phyloP scores from a whole-genome alignment of 2,113 vertebrate species.

The Grammomys surdaster region DNA sequence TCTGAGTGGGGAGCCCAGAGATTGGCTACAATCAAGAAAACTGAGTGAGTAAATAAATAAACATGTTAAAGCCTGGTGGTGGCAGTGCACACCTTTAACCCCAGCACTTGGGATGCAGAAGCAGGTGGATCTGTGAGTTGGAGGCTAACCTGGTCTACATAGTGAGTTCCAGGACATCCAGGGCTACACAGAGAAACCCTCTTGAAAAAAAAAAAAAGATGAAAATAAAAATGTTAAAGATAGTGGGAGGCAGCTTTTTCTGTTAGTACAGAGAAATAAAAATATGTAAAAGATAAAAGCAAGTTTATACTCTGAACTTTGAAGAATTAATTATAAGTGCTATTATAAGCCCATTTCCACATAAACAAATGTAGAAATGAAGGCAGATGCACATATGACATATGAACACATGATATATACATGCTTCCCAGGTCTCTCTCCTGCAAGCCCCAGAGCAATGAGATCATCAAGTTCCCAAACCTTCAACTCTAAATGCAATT shows the following conservation, averaged over 20 bases:
- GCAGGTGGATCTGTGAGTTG: background rate
- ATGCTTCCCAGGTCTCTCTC: background rate
- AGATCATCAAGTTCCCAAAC: background rate
- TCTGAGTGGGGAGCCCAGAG: background rate
- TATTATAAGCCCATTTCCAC: constrained; percentile 9
- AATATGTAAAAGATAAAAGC: constrained; percentile 24
- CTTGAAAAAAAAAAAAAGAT: background rate
- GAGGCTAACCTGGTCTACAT: background rate
- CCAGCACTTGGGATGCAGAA: background rate
- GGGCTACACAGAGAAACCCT: background rate
- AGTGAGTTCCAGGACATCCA: background rate
- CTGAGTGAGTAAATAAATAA: background rate
- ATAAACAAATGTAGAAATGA: background rate
- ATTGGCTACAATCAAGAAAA: background rate
- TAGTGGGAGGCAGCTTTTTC: constrained; percentile 40
- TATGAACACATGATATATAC: too few relatives aligned
- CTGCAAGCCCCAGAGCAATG: background rate
- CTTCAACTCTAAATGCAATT: constrained; percentile 19
- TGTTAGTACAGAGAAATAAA: constrained; percentile 8
- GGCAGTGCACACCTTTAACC: background rate
- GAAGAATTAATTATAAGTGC: background rate
- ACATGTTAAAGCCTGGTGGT: background rate
- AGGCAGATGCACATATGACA: background rate
- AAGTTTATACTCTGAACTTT: background rate
- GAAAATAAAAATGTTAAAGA: background rate